Percentiles rank a stretch among this genome's conserved stretches.
These are phyloP conservation scores for Gryllus longicercus DNA, from an alignment of 2,888 invertebrate genomes.

Conservation along the genomic window DNA sequence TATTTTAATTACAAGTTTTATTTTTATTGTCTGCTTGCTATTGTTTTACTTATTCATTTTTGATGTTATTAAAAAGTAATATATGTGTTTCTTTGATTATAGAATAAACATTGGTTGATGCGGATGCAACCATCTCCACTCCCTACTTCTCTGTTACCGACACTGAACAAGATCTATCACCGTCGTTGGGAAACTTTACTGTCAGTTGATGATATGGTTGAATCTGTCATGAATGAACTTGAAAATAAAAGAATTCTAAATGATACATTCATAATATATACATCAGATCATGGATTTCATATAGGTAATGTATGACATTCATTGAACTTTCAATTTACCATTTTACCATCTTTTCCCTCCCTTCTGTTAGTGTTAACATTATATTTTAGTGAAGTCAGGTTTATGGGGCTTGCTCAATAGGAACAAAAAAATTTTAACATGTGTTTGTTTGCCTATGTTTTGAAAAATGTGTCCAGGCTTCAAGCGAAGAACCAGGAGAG, in stretches of 20 bases:
- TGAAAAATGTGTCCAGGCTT: too few species aligned
- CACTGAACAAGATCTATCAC: constrained; percentile 68
- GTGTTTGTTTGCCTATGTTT: too few species aligned
- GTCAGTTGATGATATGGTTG: constrained; percentile 83
- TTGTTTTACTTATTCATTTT: background rate
- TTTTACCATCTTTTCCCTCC: too few species aligned
- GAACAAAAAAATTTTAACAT: too few species aligned
- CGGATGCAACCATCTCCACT: constrained; percentile 65
- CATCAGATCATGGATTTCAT: constrained; percentile 91
- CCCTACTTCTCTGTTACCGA: constrained; percentile 54
- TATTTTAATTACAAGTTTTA: too few species aligned
- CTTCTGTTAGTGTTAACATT: too few species aligned
- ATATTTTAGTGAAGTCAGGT: too few species aligned
- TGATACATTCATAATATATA: constrained; percentile 77
- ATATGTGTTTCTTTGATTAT: constrained; percentile 33
- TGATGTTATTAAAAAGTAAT: constrained; percentile 30
- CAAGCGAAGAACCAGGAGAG: too few species aligned
- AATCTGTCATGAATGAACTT: constrained; percentile 58
- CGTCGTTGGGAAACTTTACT: constrained; percentile 75
- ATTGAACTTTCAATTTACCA: too few species aligned
- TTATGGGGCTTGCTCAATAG: too few species aligned
- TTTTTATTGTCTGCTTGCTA: too few species aligned
- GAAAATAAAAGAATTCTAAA: constrained; percentile 55
- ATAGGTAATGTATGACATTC: constrained; percentile 55
- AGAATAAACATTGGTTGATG: constrained; percentile 85